Evolutionary conservation across 2,888 invertebrate species (phyloP).

Genomic region (Thalpophila matura): DNA sequence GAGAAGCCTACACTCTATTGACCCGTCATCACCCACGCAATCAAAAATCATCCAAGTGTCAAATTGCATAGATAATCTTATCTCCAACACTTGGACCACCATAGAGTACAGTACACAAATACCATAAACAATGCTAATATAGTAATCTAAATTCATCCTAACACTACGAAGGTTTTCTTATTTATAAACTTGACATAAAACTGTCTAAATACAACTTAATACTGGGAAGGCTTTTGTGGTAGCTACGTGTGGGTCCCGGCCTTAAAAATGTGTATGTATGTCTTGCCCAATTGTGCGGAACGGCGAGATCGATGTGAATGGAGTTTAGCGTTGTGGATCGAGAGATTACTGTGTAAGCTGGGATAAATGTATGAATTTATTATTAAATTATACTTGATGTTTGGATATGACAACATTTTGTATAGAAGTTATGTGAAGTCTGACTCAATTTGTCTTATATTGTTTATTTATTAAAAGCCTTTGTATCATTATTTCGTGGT

Average conservation of each 20-base stretch:
- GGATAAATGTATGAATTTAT: constrained; percentile 18
- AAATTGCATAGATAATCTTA: constrained; percentile 59
- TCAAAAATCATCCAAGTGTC: constrained; percentile 59
- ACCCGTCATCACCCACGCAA: constrained; percentile 59
- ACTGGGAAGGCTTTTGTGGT: constrained; percentile 53
- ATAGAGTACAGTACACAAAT: constrained; percentile 67
- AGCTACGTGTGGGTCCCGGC: constrained; percentile 60
- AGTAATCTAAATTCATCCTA: constrained; percentile 83
- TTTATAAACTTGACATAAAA: constrained; percentile 63
- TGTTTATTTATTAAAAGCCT: constrained; percentile 16
- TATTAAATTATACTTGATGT: constrained; percentile 38
- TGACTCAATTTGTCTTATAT: not conserved
- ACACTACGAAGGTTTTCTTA: constrained; percentile 70
- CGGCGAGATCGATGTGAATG: constrained; percentile 41
- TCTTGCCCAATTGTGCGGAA: constrained; percentile 47
- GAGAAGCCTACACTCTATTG: constrained; percentile 57
- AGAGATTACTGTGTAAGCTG: constrained; percentile 33
- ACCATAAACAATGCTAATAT: constrained; percentile 82
- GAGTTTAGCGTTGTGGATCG: constrained; percentile 22
- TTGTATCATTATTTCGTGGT: too few relatives aligned
- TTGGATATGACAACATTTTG: constrained; percentile 22
- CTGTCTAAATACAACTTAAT: constrained; percentile 66
- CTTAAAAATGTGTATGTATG: constrained; percentile 25
- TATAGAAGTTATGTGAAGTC: not conserved
- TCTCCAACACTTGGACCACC: constrained; percentile 72